Base-by-base conservation (phyloP, 2,113 vertebrate species). In the Pongo pygmaeus region DNA sequence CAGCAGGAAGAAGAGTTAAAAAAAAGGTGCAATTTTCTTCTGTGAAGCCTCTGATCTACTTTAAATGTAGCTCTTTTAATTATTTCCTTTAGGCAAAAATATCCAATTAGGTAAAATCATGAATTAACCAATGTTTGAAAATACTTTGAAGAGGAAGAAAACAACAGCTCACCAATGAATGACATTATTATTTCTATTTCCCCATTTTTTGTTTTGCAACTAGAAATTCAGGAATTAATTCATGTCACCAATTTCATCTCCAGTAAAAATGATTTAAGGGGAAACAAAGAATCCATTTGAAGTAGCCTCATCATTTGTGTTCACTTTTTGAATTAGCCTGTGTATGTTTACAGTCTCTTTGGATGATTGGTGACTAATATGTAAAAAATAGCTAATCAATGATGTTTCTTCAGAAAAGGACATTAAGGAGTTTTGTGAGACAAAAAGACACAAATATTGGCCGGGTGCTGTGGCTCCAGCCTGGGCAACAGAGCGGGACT, bases 71-170 rank as follows among this genome's bases (percentile, higher is more conserved):
- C 14, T n/a, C 23, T 92, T 96, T 93, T 61, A 93, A 83, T 91
- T 95, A 43, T 95, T 89, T 94, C 8, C 50, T 94, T 92, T 74
- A 95, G 61, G 61, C 16, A 84, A 75, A 88, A 90, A 85, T 74
- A 43, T 2, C 13, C 35, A 87, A 70, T 79, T 95, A 97, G 89
- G 27, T 91, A 89, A 85, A 78, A 30, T 89, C 17, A 95, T 74
- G 89, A 78, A 91, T 91, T 91, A 89, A 27, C 9, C 9, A 78
- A 18, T 75, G n/a, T 78, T 91, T 79, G 52, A 81, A 93, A 97
- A 89, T 92, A 95, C 59, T 94, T 97, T 86, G 59, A 97, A 75
- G 79, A 92, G 8, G 18, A 97, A 93, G 84, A 78, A 90, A 40
- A 79, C 23, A 94, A 18, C 22, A 83, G 67, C 6, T 86, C 27